A percentile compares a stretch with the other conserved stretches of the same genome.
Conservation (phyloP, 2,113 vertebrate genomes). For the Elanoides forficatus region DNA sequence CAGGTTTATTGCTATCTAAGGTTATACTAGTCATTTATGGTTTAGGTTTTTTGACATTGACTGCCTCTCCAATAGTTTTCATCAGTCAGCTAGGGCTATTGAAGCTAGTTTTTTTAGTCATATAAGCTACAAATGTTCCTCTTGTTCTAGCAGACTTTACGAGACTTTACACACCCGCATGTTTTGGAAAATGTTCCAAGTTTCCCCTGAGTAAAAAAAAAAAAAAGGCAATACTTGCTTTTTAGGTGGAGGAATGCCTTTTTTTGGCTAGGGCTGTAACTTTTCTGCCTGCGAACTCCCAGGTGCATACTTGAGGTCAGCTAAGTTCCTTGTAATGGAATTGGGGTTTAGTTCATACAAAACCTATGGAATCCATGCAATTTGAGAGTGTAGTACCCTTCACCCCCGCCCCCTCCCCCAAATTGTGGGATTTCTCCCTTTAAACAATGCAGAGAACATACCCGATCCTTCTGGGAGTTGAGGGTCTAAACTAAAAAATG, state of each 20-base stretch:
- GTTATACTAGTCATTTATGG: not conserved
- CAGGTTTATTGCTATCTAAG: constrained; percentile 3
- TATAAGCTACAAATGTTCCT: constrained; percentile 36
- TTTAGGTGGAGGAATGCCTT: constrained; percentile 39
- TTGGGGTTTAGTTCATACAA: constrained; percentile 48
- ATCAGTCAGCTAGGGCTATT: constrained; percentile 43
- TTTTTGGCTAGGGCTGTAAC: constrained; percentile 35
- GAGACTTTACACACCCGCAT: not conserved
- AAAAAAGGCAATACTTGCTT: not conserved
- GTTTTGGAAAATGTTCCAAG: constrained; percentile 40
- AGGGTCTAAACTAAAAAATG: constrained; percentile 29
- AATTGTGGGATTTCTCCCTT: constrained; percentile 49
- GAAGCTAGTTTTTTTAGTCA: constrained; percentile 30
- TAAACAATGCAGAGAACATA: constrained; percentile 25
- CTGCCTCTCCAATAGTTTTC: constrained; percentile 33
- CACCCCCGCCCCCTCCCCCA: not conserved
- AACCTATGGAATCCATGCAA: constrained; percentile 36
- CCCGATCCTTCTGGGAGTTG: not conserved
- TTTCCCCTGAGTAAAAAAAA: not conserved
- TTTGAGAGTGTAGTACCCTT: constrained; percentile 29
- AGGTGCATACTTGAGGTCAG: constrained; percentile 57
- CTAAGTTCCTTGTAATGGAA: constrained; percentile 56
- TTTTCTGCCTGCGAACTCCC: constrained; percentile 29
- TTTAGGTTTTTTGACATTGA: constrained; percentile 32
- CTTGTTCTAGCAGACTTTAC: not conserved